Percentiles rank a stretch among this genome's conserved stretches.
These are phyloP conservation scores for Helostoma temminkii DNA, from an alignment of 2,797 vertebrate species.

Conservation along the genomic window DNA sequence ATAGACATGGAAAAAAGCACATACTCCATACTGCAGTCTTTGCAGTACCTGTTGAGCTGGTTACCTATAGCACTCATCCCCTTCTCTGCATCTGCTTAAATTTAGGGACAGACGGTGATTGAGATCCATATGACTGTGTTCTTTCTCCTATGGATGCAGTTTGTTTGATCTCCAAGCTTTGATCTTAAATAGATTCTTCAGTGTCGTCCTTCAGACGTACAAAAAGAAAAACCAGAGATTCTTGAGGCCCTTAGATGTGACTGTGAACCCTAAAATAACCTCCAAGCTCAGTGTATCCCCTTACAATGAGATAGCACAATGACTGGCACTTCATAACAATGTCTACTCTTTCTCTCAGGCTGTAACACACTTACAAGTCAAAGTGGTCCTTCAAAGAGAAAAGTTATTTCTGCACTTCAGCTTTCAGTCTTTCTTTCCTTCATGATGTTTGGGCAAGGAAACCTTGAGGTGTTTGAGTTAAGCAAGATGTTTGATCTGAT, in stretches of 20 bases:
- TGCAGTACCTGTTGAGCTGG: slow-evolving; percentile 25
- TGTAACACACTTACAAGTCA: slow-evolving; percentile 13
- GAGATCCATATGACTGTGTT: slow-evolving; percentile 48
- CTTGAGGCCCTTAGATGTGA: slow-evolving; percentile 67
- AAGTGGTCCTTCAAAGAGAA: slow-evolving; percentile 33
- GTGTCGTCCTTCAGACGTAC: slow-evolving; percentile 63
- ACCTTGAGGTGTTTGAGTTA: slow-evolving; percentile 3
- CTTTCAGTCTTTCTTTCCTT: slow-evolving; percentile 5
- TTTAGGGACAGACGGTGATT: slow-evolving; percentile 56
- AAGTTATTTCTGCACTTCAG: slow-evolving; percentile 22
- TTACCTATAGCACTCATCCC: slow-evolving; percentile 27
- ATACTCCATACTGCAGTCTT: slow-evolving; percentile 2
- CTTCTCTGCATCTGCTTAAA: slow-evolving; percentile 23
- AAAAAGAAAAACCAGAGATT: slow-evolving; percentile 69
- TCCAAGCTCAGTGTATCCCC: slow-evolving; percentile 61
- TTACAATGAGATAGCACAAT: slow-evolving; percentile 64
- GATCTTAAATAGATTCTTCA: slow-evolving; percentile 76
- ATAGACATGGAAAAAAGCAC: slow-evolving; percentile 65
- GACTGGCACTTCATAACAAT: slow-evolving; percentile 64
- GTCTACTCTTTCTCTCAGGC: slow-evolving; percentile 47
- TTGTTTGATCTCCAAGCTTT: slow-evolving; percentile 76
- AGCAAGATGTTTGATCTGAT: slow-evolving; percentile 14
- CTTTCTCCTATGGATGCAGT: slow-evolving; percentile 27
- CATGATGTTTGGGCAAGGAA: slow-evolving; percentile 8
- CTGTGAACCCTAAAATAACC: slow-evolving; percentile 72